A percentile compares a stretch with the other conserved stretches of the same genome.
Evolutionary conservation across 2,797 vertebrate genomes (phyloP).

Genomic region (Cichlasoma orientale): DNA sequence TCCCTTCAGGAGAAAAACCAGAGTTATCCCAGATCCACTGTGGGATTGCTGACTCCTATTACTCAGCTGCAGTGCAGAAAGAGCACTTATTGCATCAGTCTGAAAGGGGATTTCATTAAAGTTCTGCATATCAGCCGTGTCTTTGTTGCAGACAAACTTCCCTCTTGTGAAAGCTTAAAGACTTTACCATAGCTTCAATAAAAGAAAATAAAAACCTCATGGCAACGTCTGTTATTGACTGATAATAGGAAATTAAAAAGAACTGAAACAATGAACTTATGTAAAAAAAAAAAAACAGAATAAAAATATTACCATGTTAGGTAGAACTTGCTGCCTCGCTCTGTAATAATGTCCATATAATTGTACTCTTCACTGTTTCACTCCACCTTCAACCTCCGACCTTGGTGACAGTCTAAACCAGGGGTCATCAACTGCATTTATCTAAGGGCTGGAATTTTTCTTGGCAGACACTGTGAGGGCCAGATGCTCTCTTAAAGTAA

Average conservation of each 20-base stretch:
- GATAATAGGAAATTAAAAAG: background rate
- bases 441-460: too few relatives aligned
- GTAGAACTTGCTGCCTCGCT: background rate
- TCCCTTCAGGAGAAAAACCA: constrained; percentile 12
- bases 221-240: background rate
- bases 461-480: too few relatives aligned
- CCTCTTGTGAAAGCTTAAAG: constrained; percentile 12
- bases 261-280: background rate
- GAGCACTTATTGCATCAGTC: constrained; percentile 48
- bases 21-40: constrained; percentile 36
- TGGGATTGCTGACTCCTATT: constrained; percentile 49
- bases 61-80: constrained; percentile 38
- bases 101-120: constrained; percentile 21
- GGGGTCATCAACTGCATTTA: too few relatives aligned
- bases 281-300: background rate
- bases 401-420: background rate
- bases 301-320: background rate
- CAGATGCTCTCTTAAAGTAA: too few relatives aligned
- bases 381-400: background rate
- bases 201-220: background rate
- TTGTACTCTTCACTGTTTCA: background rate
- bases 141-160: constrained; percentile 5
- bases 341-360: background rate
- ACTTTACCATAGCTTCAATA: constrained; percentile 22
- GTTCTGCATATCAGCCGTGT: constrained; percentile 9